Evolutionary conservation across 2,888 invertebrate genomes (phyloP).

Genomic region (Pharmacophagus antenor): DNA sequence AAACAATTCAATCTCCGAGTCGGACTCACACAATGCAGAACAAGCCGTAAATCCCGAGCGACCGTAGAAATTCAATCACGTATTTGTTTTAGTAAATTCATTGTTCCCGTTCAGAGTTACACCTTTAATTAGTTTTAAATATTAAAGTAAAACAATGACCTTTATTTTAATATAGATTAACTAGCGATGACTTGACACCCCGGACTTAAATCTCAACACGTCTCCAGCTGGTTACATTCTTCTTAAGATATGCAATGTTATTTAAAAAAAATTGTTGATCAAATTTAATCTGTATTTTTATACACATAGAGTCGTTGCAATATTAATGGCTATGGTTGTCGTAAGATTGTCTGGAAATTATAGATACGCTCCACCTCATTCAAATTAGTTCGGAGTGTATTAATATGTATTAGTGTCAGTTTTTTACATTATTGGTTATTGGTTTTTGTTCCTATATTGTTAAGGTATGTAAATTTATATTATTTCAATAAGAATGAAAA

Average conservation of each 20-base stretch:
- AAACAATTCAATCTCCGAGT: no score
- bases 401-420: conserved; percentile 74
- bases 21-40: no score
- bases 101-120: conserved; percentile 34
- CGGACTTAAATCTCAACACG: conserved; percentile 47
- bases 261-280: neutral
- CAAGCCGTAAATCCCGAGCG: neutral
- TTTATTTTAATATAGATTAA: conserved; percentile 79
- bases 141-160: conserved; percentile 71
- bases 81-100: conserved; percentile 26
- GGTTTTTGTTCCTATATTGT: conserved; percentile 65
- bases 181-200: conserved; percentile 76
- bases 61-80: conserved; percentile 16
- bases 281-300: conserved; percentile 11
- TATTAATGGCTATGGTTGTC: conserved; percentile 8
- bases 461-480: conserved; percentile 62
- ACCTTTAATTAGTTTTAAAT: conserved; percentile 64
- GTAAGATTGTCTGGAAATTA: conserved; percentile 39
- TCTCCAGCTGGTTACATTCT: conserved; percentile 38
- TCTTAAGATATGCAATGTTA: conserved; percentile 5
- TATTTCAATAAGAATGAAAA: conserved; percentile 33
- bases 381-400: conserved; percentile 69
- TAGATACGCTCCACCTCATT: conserved; percentile 56
- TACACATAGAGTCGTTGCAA: neutral
- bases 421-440: conserved; percentile 71